Evolutionary conservation across 2,113 vertebrate species (phyloP), one percentile per base, ranked within the genome.

Genomic region (Gambusia holbrooki): DNA sequence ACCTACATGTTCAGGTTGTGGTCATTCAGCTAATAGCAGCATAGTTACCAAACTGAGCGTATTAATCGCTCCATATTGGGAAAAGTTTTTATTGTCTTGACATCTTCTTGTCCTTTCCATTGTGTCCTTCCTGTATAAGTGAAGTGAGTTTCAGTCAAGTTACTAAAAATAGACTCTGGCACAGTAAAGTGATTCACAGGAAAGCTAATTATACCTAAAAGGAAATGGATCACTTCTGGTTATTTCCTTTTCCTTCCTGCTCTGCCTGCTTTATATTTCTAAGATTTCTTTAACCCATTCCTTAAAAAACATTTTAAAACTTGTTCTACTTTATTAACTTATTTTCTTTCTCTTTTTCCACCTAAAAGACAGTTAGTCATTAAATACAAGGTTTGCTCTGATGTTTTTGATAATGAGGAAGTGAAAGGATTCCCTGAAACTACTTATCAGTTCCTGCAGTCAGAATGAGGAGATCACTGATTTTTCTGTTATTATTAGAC

Each of bases 111-210:
- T 1, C 33, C 11, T 42, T 30, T 72, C 22, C 11, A 32, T 22
- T 54, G 12, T 60, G n/a, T 32, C 4, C 32, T 78, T 32, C 25
- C 12, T 27, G 28, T 28, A 54, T 60, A 48, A 7, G 25, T 14
- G 1, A 66, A 19, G 69, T 51, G 5, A 29, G 40, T 72, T 80
- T 76, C n/a, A 17, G 11, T n/a, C 29, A 1, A 54, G 17, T 45
- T 33, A 12, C 62, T 45, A 12, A 45, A n/a, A 8, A 4, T 67
- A 62, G 22, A 35, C 6, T 66, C 0, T 1, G 51, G 14, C 27
- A 62, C 14, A 69, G 37, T 12, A 27, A 69, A 80, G 78, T 67
- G 62, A 69, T 87, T 74, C 30, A 14, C 5, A 11, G 19, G 64
- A 60, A 5, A 12, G 3, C 61, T 71, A 58, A 10, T 54, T 54